A percentile compares a stretch with the other conserved stretches of the same genome.
These are phyloP conservation scores for Gephyroberyx darwinii DNA, from an alignment of 2,797 vertebrate species.

Conservation along the genomic window DNA sequence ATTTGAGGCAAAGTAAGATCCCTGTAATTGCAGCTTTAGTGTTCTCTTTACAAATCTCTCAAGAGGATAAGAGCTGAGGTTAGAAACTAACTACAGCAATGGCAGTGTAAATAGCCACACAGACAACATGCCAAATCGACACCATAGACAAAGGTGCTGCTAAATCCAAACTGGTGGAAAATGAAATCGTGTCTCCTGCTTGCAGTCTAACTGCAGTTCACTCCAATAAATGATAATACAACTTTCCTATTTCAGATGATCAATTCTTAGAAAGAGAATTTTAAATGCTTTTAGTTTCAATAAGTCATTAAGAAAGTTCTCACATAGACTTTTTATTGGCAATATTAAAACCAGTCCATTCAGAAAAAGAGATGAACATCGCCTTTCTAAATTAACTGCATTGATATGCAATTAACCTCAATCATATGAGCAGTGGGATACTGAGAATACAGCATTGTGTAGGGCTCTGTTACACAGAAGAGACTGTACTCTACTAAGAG, in stretches of 20 bases:
- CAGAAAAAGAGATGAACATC: background rate
- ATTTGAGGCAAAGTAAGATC: constrained; percentile 1
- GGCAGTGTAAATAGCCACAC: too few relatives aligned
- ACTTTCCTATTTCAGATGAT: too few relatives aligned
- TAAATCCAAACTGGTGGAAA: background rate
- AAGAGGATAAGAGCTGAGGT: background rate
- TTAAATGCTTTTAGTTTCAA: constrained; percentile 1
- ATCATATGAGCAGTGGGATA: background rate
- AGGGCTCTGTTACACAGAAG: background rate
- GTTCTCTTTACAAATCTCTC: background rate
- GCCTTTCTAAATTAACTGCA: background rate
- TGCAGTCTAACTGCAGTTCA: too few relatives aligned
- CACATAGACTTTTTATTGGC: background rate
- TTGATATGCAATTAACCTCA: background rate
- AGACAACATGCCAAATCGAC: background rate
- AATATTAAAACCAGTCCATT: background rate
- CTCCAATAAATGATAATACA: too few relatives aligned
- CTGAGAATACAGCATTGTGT: background rate
- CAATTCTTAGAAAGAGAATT: too few relatives aligned
- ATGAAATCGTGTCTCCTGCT: too few relatives aligned
- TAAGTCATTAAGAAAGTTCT: background rate
- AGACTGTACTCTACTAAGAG: background rate
- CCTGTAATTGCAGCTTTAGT: constrained; percentile 1
- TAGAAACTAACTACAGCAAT: background rate
- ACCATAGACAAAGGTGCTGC: background rate